phyloP scores from a whole-genome alignment of 1,140 invertebrate species.

The Polypedilum vanderplanki region DNA sequence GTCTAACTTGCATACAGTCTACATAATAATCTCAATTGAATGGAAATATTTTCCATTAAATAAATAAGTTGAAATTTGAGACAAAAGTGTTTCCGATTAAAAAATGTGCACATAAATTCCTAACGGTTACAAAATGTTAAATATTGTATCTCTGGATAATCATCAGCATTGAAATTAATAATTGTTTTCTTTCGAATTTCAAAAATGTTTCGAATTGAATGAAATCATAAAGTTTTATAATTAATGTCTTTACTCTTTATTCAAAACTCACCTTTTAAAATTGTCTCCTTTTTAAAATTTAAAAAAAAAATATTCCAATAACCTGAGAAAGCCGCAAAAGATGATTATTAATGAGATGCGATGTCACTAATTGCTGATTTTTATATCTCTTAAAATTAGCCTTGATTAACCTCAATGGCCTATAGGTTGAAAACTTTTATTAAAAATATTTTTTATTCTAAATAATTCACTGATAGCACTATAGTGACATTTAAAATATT shows the following conservation, averaged over 20 bases:
- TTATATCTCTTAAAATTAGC: background rate
- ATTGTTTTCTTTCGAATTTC: background rate
- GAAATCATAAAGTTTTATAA: background rate
- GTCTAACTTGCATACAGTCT: too few species aligned
- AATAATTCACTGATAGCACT: background rate
- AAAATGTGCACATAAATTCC: too few species aligned
- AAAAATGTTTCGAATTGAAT: background rate
- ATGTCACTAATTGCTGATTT: background rate
- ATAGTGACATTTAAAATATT: background rate
- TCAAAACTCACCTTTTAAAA: slow-evolving; percentile 6
- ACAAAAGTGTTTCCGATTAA: too few species aligned
- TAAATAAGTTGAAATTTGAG: too few species aligned
- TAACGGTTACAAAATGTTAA: too few species aligned
- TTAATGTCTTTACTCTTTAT: background rate
- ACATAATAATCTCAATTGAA: too few species aligned
- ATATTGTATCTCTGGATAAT: background rate
- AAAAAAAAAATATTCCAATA: background rate
- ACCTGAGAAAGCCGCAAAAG: background rate
- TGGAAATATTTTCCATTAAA: too few species aligned
- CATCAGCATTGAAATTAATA: background rate
- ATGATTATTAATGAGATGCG: background rate
- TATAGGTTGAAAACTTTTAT: background rate
- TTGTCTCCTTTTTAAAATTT: background rate
- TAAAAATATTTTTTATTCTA: background rate
- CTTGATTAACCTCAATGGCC: slow-evolving; percentile 10